phyloP scores from a whole-genome alignment of 2,797 vertebrate genomes.

The Macrochelys suwanniensis region DNA sequence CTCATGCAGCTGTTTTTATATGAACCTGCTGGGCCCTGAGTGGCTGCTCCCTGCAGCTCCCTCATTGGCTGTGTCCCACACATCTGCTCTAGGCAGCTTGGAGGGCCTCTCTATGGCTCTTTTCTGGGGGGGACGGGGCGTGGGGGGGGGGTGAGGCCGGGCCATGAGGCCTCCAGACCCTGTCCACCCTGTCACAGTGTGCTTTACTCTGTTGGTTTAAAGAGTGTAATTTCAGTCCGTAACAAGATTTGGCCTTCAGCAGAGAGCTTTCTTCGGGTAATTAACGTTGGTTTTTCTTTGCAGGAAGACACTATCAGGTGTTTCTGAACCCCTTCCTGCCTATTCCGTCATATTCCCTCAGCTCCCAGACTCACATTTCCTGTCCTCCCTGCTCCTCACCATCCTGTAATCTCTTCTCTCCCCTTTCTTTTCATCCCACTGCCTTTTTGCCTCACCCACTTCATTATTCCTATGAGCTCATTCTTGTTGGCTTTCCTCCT shows the following conservation, averaged over 20 bases:
- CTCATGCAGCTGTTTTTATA: too few relatives aligned
- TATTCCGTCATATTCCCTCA: background rate
- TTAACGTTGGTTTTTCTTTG: background rate
- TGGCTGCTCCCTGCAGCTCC: too few relatives aligned
- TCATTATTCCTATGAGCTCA: background rate
- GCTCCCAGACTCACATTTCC: slow-evolving; percentile 11
- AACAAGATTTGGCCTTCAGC: background rate
- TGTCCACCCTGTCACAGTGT: too few relatives aligned
- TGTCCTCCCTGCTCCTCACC: slow-evolving; percentile 44
- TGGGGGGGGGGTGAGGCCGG: too few relatives aligned
- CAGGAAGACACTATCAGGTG: background rate
- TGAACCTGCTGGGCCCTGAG: too few relatives aligned
- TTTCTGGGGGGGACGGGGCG: too few relatives aligned
- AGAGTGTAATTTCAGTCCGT: background rate
- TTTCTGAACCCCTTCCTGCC: slow-evolving; percentile 24
- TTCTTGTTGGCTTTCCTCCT: background rate
- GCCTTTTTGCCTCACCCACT: slow-evolving; percentile 41
- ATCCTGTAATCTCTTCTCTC: slow-evolving; percentile 4
- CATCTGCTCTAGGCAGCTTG: too few relatives aligned
- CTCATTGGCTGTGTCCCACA: too few relatives aligned
- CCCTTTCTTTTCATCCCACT: slow-evolving; percentile 36
- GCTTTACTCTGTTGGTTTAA: background rate
- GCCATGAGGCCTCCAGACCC: too few relatives aligned
- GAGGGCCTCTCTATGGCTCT: too few relatives aligned
- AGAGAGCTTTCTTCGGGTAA: background rate